Percentiles rank a stretch among this genome's conserved stretches.
Conservation (phyloP, 2,113 vertebrate species). For the Gallinago undulata region DNA sequence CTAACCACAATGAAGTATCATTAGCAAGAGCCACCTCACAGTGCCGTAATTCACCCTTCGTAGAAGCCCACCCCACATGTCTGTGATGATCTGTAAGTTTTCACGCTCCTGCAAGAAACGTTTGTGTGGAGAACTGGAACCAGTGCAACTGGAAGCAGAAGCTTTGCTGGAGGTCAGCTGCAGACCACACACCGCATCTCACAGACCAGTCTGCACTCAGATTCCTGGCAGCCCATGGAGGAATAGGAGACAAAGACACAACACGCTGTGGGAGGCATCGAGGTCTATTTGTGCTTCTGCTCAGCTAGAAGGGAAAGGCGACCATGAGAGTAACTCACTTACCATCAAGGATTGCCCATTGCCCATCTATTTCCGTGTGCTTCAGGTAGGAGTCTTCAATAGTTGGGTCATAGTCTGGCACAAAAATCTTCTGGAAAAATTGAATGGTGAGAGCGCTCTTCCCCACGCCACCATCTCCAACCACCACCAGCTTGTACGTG, state of each 20-base stretch:
- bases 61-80: neutral
- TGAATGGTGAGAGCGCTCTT: slow-evolving; percentile 99
- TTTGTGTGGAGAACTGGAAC: slow-evolving; percentile 1
- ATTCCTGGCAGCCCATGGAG: neutral
- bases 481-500: slow-evolving; percentile 97
- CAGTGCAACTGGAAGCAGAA: neutral
- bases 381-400: slow-evolving; percentile 99
- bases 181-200: neutral
- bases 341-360: slow-evolving; percentile 99
- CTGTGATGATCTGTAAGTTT: neutral
- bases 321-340: slow-evolving; percentile 18
- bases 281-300: neutral
- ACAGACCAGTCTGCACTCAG: neutral
- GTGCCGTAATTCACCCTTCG: neutral
- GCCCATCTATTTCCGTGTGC: slow-evolving; percentile 96
- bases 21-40: neutral
- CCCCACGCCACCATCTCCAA: slow-evolving; percentile 95
- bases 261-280: neutral
- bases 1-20: neutral
- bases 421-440: slow-evolving; percentile 99
- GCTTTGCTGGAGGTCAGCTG: neutral
- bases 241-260: neutral
- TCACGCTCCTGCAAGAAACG: neutral
- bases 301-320: neutral
- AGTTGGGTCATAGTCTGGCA: slow-evolving; percentile 97